Evolutionary conservation across 2,888 invertebrate genomes (phyloP).

Genomic region (Adineta ricciae): DNA sequence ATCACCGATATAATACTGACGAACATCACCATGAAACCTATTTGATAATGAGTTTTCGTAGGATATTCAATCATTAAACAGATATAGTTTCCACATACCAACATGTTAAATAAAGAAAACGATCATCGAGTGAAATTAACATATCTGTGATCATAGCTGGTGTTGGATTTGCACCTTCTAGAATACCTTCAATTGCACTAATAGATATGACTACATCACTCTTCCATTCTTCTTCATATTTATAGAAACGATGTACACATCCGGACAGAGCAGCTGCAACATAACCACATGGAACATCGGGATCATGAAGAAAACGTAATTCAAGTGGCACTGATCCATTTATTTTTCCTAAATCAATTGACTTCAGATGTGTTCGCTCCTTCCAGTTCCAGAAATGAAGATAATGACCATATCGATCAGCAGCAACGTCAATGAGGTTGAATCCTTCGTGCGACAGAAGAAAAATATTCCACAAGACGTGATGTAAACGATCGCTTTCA

Average conservation of each 20-base stretch:
- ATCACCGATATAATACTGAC: slow-evolving; percentile 83
- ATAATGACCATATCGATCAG: slow-evolving; percentile 63
- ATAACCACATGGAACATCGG: slow-evolving; percentile 71
- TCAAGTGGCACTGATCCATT: slow-evolving; percentile 81
- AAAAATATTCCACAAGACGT: neutral
- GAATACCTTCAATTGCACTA: slow-evolving; percentile 22
- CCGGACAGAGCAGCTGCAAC: slow-evolving; percentile 78
- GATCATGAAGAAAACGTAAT: slow-evolving; percentile 80
- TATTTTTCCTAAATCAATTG: slow-evolving; percentile 72
- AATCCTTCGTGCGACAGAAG: slow-evolving; percentile 55
- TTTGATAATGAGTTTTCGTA: too few relatives aligned
- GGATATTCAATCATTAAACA: slow-evolving; percentile 57
- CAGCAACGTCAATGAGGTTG: slow-evolving; percentile 52
- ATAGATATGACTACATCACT: slow-evolving; percentile 14
- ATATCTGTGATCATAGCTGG: slow-evolving; percentile 82
- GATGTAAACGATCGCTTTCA: neutral
- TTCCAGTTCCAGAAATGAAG: slow-evolving; percentile 84
- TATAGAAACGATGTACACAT: slow-evolving; percentile 63
- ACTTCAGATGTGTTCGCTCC: slow-evolving; percentile 66
- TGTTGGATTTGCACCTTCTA: slow-evolving; percentile 15
- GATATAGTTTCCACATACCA: too few relatives aligned
- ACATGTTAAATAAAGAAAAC: slow-evolving; percentile 55
- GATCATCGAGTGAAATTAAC: slow-evolving; percentile 81
- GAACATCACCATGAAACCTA: slow-evolving; percentile 83
- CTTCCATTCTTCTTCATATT: slow-evolving; percentile 26